These are phyloP conservation scores for Hyles lineata DNA, from an alignment of 2,888 invertebrate species.

Conservation along the genomic window DNA sequence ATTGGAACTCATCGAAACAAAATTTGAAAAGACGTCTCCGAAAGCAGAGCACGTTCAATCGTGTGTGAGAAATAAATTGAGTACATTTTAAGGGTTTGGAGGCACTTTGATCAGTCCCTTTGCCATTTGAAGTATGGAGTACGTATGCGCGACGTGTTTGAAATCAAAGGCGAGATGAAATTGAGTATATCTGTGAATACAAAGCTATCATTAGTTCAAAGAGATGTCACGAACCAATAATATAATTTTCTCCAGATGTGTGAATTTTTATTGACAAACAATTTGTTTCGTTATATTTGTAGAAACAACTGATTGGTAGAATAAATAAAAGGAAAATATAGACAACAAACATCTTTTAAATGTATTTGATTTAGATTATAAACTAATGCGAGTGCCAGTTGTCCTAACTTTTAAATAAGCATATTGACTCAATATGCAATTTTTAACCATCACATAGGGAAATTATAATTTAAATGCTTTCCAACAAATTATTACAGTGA, in stretches of 20 bases:
- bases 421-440: too few species aligned
- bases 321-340: neutral
- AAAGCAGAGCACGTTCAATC: conserved; percentile 30
- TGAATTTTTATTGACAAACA: neutral
- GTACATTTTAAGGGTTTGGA: conserved; percentile 55
- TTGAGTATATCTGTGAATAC: conserved; percentile 37
- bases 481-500: too few species aligned
- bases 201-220: conserved; percentile 18
- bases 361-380: too few species aligned
- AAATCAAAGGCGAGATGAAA: conserved; percentile 39
- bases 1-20: conserved; percentile 4
- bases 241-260: neutral
- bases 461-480: too few species aligned
- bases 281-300: neutral
- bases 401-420: too few species aligned
- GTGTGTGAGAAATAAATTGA: conserved; percentile 52
- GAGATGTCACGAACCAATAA: neutral
- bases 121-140: conserved; percentile 50
- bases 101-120: conserved; percentile 57
- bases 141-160: conserved; percentile 36
- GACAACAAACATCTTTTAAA: neutral
- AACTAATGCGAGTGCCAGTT: too few species aligned
- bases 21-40: conserved; percentile 10
- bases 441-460: too few species aligned
- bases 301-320: neutral